Base-by-base conservation (phyloP, 2,797 vertebrate genomes). In the Scleropages formosus region DNA sequence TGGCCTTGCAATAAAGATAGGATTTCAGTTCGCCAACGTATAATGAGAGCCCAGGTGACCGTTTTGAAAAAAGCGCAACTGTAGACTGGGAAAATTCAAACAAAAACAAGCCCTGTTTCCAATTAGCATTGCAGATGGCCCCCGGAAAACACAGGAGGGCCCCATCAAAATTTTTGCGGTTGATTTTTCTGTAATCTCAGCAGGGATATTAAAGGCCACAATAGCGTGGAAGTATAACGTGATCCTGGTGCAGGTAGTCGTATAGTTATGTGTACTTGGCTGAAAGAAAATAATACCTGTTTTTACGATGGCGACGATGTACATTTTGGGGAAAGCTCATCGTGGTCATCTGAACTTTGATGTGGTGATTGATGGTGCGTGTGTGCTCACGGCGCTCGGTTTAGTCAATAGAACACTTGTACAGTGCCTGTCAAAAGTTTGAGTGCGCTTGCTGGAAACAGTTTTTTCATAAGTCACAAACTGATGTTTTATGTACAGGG, bases 21-120 rank as follows among this genome's bases (percentile, higher is more conserved):
- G 74, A 70, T 77, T 74, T 60, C 78, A 77, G 70, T 80, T 69
- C 26, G 67, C 51, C 80, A 8, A 8, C n/a, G 78, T 22, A 72
- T 87, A 89, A 90, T 76, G 73, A 86, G 84, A 87, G 80, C 82
- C 75, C 83, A 84, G 85, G 84, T 88, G 86, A 83, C 89, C 90
- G 82, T 90, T 90, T 86, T 84, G 76, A 64, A n/a, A 70, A 86
- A 89, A 88, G 84, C 76, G 84, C 84, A 86, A 84, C 78, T 89
- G 90, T 89, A 91, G 87, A 83, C 90, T 83, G 87, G 86, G 87
- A 88, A 88, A 88, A 89, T 75, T 78, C 68, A 78, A 83, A 83
- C 72, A 88, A 90, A 91, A 89, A 89, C 90, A 90, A 82, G 69
- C 67, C 75, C 89, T 92, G 90, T 85, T 90, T 91, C 85, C 86